Conservation (phyloP, 2,797 vertebrate genomes). For the Sebastes oblongus region DNA sequence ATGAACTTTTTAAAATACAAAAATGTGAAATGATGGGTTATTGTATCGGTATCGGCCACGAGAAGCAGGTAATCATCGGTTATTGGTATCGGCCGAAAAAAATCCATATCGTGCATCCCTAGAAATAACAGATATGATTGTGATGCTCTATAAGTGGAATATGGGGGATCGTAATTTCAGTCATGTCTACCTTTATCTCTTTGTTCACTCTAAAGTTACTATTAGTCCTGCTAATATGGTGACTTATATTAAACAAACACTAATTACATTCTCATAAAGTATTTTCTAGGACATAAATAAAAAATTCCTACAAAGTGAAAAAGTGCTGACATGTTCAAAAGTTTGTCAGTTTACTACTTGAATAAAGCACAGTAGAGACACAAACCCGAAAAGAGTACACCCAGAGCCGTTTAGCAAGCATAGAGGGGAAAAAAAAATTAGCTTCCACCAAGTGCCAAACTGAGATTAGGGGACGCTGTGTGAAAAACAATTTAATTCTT, state of each 20-base stretch:
- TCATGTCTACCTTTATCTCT: neutral
- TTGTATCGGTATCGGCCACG: no score
- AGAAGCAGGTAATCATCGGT: no score
- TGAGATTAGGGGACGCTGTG: conserved; percentile 83
- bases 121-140: neutral
- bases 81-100: no score
- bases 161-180: neutral
- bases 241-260: neutral
- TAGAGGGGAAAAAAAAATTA: conserved; percentile 40
- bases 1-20: no score
- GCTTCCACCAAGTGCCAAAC: conserved; percentile 78
- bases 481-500: conserved; percentile 86
- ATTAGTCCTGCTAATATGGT: neutral
- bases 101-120: no score
- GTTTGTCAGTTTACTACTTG: conserved; percentile 49
- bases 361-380: conserved; percentile 52
- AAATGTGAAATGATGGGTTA: no score
- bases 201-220: neutral
- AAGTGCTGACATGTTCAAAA: conserved; percentile 41
- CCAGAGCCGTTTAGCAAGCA: conserved; percentile 73
- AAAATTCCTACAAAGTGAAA: conserved; percentile 14
- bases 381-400: conserved; percentile 49
- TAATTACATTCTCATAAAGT: conserved; percentile 1
- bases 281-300: neutral
- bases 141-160: neutral